These are phyloP conservation scores for Aplodontia rufa DNA, from an alignment of 2,113 vertebrate species.

Conservation along the genomic window DNA sequence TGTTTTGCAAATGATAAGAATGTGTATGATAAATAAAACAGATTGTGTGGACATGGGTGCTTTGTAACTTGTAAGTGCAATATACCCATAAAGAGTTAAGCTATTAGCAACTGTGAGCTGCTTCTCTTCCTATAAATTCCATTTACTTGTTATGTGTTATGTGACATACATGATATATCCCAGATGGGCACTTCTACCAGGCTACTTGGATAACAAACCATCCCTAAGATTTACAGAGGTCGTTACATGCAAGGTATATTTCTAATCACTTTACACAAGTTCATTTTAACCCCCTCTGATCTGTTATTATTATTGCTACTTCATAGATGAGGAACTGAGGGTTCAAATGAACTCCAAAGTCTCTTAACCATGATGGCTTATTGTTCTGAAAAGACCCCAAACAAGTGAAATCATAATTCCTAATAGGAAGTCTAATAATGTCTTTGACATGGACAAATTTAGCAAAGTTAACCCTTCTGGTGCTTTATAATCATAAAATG, in stretches of 20 bases:
- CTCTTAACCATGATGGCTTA: neutral
- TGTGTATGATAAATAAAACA: neutral
- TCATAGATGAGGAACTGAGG: neutral
- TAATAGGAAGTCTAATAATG: neutral
- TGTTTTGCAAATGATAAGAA: neutral
- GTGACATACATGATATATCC: neutral
- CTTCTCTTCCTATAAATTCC: neutral
- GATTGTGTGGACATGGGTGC: neutral
- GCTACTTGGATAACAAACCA: neutral
- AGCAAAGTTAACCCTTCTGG: neutral
- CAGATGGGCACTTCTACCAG: neutral
- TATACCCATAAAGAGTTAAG: neutral
- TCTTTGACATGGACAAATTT: neutral
- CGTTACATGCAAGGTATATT: neutral
- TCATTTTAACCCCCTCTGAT: neutral
- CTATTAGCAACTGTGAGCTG: neutral
- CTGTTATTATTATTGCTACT: neutral
- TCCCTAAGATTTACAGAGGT: neutral
- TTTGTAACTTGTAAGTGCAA: slow-evolving; percentile 9
- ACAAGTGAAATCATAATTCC: neutral
- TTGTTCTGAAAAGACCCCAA: neutral
- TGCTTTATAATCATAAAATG: neutral
- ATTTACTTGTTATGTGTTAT: neutral
- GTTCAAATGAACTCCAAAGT: neutral
- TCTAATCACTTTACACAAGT: neutral